phyloP scores from a whole-genome alignment of 2,888 invertebrate genomes.

The Euplexia lucipara region DNA sequence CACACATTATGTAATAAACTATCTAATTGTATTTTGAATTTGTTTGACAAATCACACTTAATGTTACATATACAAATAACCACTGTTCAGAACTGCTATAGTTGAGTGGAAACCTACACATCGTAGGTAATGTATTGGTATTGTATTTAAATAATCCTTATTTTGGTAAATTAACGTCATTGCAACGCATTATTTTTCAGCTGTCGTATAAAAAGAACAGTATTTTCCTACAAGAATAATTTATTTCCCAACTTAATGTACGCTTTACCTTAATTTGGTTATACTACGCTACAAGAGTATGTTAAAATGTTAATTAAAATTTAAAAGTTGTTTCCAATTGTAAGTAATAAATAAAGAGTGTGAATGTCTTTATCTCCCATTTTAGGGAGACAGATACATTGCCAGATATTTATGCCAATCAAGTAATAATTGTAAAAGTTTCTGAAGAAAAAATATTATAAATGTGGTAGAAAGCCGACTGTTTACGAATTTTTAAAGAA shows the following conservation, averaged over 20 bases:
- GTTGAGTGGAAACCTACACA: no score
- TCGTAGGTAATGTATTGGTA: no score
- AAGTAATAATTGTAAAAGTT: conserved; percentile 36
- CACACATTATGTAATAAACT: no score
- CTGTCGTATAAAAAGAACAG: conserved; percentile 10
- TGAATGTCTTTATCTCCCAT: conserved; percentile 64
- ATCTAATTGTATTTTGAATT: not conserved
- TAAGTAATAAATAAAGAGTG: conserved; percentile 64
- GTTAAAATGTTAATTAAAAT: conserved; percentile 64
- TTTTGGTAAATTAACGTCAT: conserved; percentile 1
- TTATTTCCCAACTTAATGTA: conserved; percentile 47
- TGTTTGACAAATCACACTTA: not conserved
- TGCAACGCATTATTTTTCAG: conserved; percentile 13
- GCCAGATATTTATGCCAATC: conserved; percentile 49
- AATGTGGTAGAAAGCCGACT: not conserved
- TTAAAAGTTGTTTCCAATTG: conserved; percentile 62
- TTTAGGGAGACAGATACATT: conserved; percentile 54
- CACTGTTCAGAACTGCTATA: no score
- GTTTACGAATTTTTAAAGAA: conserved; percentile 15
- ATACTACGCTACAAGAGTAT: conserved; percentile 45
- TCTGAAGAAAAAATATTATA: conserved; percentile 4
- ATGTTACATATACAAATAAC: not conserved
- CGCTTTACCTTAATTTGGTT: conserved; percentile 58
- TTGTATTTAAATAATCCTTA: no score
- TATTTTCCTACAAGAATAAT: conserved; percentile 42